Base-by-base conservation (phyloP, 2,113 vertebrate genomes). In the Oncorhynchus nerka region DNA sequence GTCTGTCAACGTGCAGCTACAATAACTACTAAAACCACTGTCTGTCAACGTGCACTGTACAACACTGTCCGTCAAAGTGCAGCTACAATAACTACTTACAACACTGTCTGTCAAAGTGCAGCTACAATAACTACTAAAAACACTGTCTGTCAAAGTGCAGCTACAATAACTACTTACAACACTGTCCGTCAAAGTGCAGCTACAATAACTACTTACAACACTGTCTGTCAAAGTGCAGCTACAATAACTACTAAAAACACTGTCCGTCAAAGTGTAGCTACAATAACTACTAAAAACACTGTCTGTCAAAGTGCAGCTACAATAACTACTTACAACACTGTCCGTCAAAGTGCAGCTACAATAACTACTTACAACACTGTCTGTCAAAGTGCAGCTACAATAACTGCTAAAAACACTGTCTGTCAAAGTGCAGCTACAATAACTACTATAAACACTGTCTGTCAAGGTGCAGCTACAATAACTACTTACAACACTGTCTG, bases 131-230 rank as follows among this genome's bases (percentile, higher is more conserved):
- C 26, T 1, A 26, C 26, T 26, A 26, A 26, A 26, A 26, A 26
- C 26, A 26, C 24, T 26, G 26, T 26, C 26, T 26, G 1, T 26
- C 24, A 24, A 24, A 57, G 19, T 5, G 32, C 32, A 15, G 2
- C 22, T 24, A 59, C 61, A 51, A 57, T 34, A 72, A 80, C 59
- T 64, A 70, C 12, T 28, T 1, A 22, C 0, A 16, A 12, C 1
- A 71, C 74, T 74, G 68, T 74, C 72, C 32, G 66, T 69, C 71
- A 73, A 73, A 73, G 19, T 7, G 24, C 26, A 5, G 7, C 26
- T 26, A 61, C 62, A 55, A 28, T 39, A 73, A 76, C 61, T 57
- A 32, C 32, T 32, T 0, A 32, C 0, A 32, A 32, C 5, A 32
- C 30, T 32, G 30, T 32, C 32, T 1, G 32, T 73, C 71, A 72